Percentiles rank a stretch among this genome's conserved stretches.
phyloP scores from a whole-genome alignment of 30 jellyfish, hydroid and myxozoan genomes.

The Hydractinia symbiolongicarpus region DNA sequence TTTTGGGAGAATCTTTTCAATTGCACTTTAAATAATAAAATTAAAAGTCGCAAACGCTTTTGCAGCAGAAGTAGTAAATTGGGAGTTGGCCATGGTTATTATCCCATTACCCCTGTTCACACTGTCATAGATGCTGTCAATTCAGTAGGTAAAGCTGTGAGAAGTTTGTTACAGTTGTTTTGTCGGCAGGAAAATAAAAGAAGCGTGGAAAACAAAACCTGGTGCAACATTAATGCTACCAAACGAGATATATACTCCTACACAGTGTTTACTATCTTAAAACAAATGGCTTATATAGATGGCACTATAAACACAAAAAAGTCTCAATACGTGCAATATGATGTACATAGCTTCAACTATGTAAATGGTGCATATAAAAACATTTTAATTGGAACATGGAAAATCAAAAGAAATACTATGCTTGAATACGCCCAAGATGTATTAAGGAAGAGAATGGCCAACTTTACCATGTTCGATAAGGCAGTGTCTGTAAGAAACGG shows the following conservation, averaged over 20 bases:
- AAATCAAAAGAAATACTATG: slow-evolving; percentile 7
- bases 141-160: slow-evolving; percentile 51
- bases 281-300: slow-evolving; percentile 50
- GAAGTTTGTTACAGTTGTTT: slow-evolving; percentile 18
- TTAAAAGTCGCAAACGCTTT: background rate
- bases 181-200: slow-evolving; percentile 22
- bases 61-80: slow-evolving; percentile 60
- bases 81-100: slow-evolving; percentile 63
- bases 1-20: slow-evolving; percentile 17
- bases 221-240: slow-evolving; percentile 33
- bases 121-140: slow-evolving; percentile 62
- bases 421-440: slow-evolving; percentile 10
- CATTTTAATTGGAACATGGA: slow-evolving; percentile 14
- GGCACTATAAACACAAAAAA: slow-evolving; percentile 52
- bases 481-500: slow-evolving; percentile 20
- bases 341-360: slow-evolving; percentile 10
- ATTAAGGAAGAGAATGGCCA: slow-evolving; percentile 16
- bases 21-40: background rate
- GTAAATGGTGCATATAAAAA: slow-evolving; percentile 8
- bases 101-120: slow-evolving; percentile 70
- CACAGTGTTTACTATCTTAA: slow-evolving; percentile 16
- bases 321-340: slow-evolving; percentile 45
- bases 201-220: background rate
- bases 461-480: slow-evolving; percentile 13
- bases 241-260: slow-evolving; percentile 13